Conservation (phyloP, 1,140 invertebrate genomes). For the Drosophila busckii region DNA sequence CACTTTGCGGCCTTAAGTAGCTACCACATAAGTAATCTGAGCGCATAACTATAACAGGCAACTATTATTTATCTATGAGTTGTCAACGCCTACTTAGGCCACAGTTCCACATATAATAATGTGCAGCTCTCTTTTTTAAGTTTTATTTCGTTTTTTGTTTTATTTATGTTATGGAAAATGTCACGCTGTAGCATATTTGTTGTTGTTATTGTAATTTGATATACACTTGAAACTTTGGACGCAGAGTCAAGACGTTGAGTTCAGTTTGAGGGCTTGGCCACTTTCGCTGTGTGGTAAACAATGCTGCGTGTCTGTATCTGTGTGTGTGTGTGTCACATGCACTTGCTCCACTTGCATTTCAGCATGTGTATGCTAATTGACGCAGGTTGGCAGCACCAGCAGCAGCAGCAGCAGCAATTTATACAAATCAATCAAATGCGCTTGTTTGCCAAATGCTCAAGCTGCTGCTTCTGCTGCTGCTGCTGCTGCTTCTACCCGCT, state of each 20-base stretch:
- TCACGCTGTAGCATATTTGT: constrained; percentile 56
- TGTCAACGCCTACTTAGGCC: constrained; percentile 49
- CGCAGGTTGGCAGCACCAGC: constrained; percentile 59
- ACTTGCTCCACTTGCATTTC: constrained; percentile 69
- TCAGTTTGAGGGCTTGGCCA: too few relatives aligned
- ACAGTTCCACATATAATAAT: constrained; percentile 32
- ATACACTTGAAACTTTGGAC: constrained; percentile 17
- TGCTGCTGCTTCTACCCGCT: too few relatives aligned
- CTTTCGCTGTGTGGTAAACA: constrained; percentile 49
- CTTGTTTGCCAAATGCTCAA: constrained; percentile 43
- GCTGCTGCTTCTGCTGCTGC: constrained; percentile 43
- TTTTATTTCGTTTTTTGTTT: constrained; percentile 18
- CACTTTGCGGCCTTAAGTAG: too few relatives aligned
- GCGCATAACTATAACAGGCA: too few relatives aligned
- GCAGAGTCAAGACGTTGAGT: too few relatives aligned
- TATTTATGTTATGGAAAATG: constrained; percentile 70
- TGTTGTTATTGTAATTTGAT: constrained; percentile 18
- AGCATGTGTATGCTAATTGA: constrained; percentile 69
- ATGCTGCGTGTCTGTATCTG: too few relatives aligned
- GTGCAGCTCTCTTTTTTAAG: constrained; percentile 38
- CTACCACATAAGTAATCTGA: too few relatives aligned
- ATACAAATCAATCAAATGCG: constrained; percentile 68
- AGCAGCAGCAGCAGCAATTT: constrained; percentile 19
- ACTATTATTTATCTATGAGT: too few relatives aligned
- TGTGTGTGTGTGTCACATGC: constrained; percentile 34